Conservation (phyloP, 2,113 vertebrate genomes). For the Pomatostomus ruficeps region DNA sequence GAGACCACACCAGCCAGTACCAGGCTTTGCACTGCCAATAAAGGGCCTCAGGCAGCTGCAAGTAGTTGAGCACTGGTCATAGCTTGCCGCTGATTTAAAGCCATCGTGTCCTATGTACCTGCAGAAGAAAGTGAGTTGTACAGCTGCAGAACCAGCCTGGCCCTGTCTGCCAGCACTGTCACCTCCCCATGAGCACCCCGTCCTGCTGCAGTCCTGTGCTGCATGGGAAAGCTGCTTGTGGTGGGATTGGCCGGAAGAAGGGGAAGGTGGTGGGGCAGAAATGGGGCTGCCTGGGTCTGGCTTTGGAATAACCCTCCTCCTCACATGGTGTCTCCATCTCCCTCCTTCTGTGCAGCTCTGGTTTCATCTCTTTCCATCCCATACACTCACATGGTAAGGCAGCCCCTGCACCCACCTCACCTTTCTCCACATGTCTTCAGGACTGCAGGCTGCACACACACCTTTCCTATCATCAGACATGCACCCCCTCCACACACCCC, state of each 20-base stretch:
- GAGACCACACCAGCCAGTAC: not conserved
- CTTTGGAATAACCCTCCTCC: not conserved
- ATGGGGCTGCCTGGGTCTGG: not conserved
- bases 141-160: not conserved
- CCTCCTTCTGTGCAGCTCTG: not conserved
- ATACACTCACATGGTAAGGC: not conserved
- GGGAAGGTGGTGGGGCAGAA: accelerated
- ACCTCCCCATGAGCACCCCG: accelerated
- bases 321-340: not conserved
- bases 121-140: not conserved
- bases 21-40: not conserved
- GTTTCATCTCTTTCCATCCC: not conserved
- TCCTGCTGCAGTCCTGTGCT: not conserved
- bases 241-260: not conserved
- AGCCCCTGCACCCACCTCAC: not conserved
- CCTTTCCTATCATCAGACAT: not conserved
- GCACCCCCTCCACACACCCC: not conserved
- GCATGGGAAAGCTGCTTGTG: not conserved
- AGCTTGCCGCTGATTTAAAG: not conserved
- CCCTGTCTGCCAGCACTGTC: not conserved
- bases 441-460: not conserved
- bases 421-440: not conserved
- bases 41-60: not conserved
- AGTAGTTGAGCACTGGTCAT: not conserved
- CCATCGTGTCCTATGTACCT: accelerated